Conservation (phyloP, 2,113 vertebrate species). For the Tonatia bakeri region DNA sequence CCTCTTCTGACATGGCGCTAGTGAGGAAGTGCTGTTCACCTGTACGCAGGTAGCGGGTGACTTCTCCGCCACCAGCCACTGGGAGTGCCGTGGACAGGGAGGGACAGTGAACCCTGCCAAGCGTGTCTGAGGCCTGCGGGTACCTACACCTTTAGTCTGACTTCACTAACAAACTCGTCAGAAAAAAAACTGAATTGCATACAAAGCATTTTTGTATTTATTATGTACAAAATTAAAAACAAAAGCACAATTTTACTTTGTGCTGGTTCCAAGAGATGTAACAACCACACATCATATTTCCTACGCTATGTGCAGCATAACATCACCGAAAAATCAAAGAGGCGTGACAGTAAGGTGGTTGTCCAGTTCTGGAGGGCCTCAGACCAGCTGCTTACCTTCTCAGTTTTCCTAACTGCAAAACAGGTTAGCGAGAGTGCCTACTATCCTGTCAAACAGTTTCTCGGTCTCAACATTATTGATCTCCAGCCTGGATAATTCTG, state of each 20-base stretch:
- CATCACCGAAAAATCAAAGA: neutral
- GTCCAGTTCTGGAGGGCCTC: neutral
- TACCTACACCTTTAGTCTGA: neutral
- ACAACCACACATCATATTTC: neutral
- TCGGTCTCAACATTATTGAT: neutral
- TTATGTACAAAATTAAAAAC: constrained; percentile 16
- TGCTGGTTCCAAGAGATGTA: neutral
- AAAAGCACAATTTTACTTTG: neutral
- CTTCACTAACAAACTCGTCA: neutral
- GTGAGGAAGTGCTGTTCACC: neutral
- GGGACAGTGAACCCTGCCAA: neutral
- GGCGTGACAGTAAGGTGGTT: neutral
- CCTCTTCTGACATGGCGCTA: neutral
- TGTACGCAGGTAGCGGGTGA: neutral
- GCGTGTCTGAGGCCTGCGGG: neutral
- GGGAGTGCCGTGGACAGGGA: neutral
- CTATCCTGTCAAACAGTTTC: neutral
- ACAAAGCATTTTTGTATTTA: neutral
- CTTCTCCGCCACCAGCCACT: neutral
- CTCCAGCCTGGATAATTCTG: neutral
- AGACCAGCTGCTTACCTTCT: neutral
- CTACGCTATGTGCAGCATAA: neutral
- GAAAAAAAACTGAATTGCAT: neutral
- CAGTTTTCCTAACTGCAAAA: neutral
- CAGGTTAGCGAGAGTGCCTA: neutral